These are phyloP conservation scores for Melanotaenia maccullochi DNA, from an alignment of 2,797 vertebrate genomes.

Conservation along the genomic window DNA sequence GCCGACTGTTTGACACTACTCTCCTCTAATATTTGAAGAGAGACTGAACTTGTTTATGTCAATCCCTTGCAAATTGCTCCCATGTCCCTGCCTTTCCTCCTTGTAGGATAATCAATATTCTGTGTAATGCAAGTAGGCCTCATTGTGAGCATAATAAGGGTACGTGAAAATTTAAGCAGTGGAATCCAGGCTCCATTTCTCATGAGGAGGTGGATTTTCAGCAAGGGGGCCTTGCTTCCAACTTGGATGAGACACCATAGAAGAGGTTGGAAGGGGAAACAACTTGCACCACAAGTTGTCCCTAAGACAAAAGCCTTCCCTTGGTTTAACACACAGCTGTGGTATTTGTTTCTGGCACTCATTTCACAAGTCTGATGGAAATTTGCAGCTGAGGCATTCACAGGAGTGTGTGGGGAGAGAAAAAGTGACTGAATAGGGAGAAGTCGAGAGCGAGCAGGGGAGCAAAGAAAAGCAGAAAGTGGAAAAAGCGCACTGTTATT, in stretches of 20 bases:
- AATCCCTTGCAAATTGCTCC: constrained; percentile 2
- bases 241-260: constrained; percentile 39
- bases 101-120: constrained; percentile 60
- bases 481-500: constrained; percentile 44
- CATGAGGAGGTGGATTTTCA: constrained; percentile 44
- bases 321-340: constrained; percentile 68
- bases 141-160: constrained; percentile 46
- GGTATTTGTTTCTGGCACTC: constrained; percentile 65
- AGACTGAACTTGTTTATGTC: constrained; percentile 41
- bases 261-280: not conserved
- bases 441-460: not conserved
- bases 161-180: constrained; percentile 37
- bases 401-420: constrained; percentile 20
- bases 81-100: constrained; percentile 37
- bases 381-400: constrained; percentile 73
- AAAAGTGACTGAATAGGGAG: constrained; percentile 34
- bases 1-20: constrained; percentile 18
- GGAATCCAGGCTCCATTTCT: constrained; percentile 34
- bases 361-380: constrained; percentile 69
- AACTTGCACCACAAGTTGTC: constrained; percentile 42
- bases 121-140: constrained; percentile 45
- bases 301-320: constrained; percentile 62
- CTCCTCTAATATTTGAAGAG: constrained; percentile 38
- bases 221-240: constrained; percentile 21
- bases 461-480: constrained; percentile 37